Percentiles rank a stretch among this genome's conserved stretches.
Evolutionary conservation across 1,140 invertebrate genomes (phyloP).

Genomic region (Stenopsyche tienmushanensis): DNA sequence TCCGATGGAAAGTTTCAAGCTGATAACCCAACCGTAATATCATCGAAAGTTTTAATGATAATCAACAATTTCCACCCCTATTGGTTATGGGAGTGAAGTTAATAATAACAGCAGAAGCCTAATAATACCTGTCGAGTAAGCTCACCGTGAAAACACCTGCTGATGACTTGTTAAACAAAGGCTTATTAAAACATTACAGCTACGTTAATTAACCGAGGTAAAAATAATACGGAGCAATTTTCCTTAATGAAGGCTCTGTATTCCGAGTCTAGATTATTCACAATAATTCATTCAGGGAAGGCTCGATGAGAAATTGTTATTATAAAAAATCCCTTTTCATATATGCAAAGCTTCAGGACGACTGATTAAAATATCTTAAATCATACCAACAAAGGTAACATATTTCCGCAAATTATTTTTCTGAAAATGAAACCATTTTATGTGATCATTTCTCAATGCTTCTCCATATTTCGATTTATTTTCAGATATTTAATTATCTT

Average conservation of each 20-base stretch:
- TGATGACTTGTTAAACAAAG: slow-evolving; percentile 24
- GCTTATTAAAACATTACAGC: slow-evolving; percentile 7
- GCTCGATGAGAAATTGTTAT: background rate
- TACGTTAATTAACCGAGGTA: background rate
- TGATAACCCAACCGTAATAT: background rate
- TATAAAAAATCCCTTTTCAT: background rate
- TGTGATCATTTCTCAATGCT: no score
- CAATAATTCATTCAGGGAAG: background rate
- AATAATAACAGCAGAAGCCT: background rate
- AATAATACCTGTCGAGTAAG: background rate
- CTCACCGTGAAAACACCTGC: slow-evolving; percentile 3
- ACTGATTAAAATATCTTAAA: no score
- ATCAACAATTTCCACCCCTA: slow-evolving; percentile 21
- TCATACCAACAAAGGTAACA: no score
- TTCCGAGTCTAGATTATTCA: background rate
- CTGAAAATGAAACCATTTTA: no score
- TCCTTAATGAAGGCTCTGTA: background rate
- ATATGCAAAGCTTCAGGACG: background rate
- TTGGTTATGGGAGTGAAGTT: background rate
- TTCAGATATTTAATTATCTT: no score
- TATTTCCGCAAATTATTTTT: no score
- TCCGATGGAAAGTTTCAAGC: background rate
- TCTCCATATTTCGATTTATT: no score
- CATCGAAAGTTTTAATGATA: slow-evolving; percentile 18
- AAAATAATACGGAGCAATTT: background rate